Evolutionary conservation across 2,113 vertebrate species (phyloP).

Genomic region (Hippocampus abdominalis): DNA sequence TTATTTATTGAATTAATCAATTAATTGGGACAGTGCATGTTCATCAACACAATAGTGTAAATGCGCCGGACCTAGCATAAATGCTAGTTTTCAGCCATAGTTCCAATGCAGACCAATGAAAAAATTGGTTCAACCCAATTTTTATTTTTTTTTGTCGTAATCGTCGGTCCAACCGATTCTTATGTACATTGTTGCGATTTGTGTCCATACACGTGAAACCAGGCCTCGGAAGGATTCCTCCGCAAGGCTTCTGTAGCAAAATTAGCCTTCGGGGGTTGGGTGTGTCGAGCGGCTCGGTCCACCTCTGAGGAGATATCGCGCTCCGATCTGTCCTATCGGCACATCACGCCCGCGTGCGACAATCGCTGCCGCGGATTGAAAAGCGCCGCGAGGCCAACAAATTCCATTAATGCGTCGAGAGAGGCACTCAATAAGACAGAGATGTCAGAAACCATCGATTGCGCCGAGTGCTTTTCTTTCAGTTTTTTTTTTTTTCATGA

Average conservation of each 20-base stretch:
- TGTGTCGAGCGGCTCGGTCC: conserved; percentile 20
- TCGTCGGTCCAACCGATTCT: not conserved
- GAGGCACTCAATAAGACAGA: conserved; percentile 49
- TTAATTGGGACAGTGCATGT: too few relatives aligned
- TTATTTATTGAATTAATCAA: too few relatives aligned
- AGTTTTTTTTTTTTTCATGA: conserved; percentile 12
- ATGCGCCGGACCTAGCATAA: too few relatives aligned
- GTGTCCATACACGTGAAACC: too few relatives aligned
- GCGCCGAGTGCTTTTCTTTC: conserved; percentile 13
- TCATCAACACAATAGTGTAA: conserved; percentile 31
- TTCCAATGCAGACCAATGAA: too few relatives aligned
- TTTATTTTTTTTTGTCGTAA: too few relatives aligned
- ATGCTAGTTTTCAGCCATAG: too few relatives aligned
- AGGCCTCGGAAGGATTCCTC: too few relatives aligned
- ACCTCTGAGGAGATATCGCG: conserved; percentile 30
- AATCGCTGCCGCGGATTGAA: conserved; percentile 65
- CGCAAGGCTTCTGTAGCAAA: too few relatives aligned
- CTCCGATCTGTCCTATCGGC: conserved; percentile 62
- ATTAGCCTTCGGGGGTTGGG: not conserved
- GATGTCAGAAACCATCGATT: conserved; percentile 63
- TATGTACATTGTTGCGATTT: not conserved
- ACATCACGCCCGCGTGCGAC: conserved; percentile 47
- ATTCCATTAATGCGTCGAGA: conserved; percentile 65
- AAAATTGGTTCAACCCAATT: too few relatives aligned
- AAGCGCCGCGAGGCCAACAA: conserved; percentile 69